Percentiles rank a stretch among this genome's conserved stretches.
phyloP scores from a whole-genome alignment of 2,113 vertebrate genomes.

The Psilopsiagon aurifrons region DNA sequence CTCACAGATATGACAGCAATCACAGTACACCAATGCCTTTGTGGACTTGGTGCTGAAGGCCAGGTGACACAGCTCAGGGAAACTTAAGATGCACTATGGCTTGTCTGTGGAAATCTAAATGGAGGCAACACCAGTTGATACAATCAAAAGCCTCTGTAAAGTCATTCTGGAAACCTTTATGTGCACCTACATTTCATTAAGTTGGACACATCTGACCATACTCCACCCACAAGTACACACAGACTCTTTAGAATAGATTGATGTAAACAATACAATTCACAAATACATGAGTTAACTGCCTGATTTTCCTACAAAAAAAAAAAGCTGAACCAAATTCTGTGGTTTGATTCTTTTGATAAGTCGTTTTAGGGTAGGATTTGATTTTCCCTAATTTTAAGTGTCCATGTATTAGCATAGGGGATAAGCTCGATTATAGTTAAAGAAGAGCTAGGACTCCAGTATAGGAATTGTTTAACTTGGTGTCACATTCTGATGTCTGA shows the following conservation, averaged over 20 bases:
- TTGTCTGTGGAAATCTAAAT: neutral
- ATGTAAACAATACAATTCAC: neutral
- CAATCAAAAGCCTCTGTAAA: neutral
- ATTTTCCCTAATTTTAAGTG: neutral
- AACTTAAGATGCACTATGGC: neutral
- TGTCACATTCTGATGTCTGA: neutral
- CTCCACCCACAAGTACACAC: neutral
- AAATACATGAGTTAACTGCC: neutral
- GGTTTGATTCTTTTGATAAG: neutral
- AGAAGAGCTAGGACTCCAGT: neutral
- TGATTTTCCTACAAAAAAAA: neutral
- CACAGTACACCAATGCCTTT: rapidly evolving
- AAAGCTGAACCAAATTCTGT: neutral
- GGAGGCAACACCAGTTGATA: neutral
- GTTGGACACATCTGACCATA: neutral
- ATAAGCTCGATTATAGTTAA: neutral
- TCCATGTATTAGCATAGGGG: neutral
- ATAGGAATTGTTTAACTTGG: neutral
- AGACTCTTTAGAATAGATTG: neutral
- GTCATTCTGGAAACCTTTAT: neutral
- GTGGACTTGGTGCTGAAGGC: neutral
- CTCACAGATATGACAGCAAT: neutral
- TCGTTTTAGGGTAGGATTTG: neutral
- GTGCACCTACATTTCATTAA: neutral
- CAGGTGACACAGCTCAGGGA: neutral